Percentiles rank a stretch among this genome's conserved stretches.
Conservation (phyloP, 2,113 vertebrate species). For the Suncus etruscus region DNA sequence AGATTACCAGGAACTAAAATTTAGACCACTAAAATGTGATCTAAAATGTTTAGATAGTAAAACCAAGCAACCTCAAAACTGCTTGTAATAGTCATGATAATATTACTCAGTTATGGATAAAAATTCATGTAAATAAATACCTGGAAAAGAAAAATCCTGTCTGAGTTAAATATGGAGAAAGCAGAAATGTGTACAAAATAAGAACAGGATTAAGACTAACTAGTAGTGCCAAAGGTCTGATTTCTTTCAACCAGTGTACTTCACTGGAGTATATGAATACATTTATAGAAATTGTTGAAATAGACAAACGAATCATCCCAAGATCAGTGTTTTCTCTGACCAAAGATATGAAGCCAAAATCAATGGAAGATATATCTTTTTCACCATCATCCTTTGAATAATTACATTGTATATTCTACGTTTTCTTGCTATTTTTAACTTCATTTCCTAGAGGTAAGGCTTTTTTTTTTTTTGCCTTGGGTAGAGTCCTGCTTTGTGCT, state of each 20-base stretch:
- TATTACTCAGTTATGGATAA: too few species aligned
- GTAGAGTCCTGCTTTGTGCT: neutral
- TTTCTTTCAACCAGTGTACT: neutral
- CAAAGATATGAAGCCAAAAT: neutral
- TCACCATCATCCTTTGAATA: neutral
- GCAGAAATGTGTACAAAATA: fast-evolving
- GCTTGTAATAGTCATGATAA: neutral
- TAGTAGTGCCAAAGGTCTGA: too few species aligned
- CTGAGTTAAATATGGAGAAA: neutral
- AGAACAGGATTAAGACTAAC: neutral
- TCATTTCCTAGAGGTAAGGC: neutral
- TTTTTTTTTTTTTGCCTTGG: neutral
- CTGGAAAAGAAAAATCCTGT: neutral
- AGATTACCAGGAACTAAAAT: neutral
- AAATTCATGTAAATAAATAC: too few species aligned
- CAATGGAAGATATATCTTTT: neutral
- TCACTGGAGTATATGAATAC: neutral
- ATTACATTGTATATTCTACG: neutral
- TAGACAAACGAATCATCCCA: neutral
- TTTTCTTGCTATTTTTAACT: neutral
- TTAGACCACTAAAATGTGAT: too few species aligned
- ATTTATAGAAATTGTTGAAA: neutral
- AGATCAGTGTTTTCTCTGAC: neutral
- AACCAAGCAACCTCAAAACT: neutral
- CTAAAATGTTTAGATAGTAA: neutral